Base-by-base conservation (phyloP, 2,888 invertebrate genomes). In the Drosophila borealis region DNA sequence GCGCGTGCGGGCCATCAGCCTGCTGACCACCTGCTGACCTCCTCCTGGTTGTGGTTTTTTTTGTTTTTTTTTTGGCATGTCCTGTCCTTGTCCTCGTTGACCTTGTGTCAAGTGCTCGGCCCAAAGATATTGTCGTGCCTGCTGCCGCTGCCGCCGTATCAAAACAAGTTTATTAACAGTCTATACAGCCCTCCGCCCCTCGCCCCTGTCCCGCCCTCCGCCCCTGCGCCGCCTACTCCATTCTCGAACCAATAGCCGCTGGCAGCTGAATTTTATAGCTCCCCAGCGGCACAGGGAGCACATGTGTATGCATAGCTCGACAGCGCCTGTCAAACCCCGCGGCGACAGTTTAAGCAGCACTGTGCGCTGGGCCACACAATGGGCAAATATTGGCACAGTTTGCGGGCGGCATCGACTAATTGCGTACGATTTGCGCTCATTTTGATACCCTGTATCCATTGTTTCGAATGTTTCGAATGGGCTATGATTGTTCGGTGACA, bases 111-210 rank as follows among this genome's bases (percentile, higher is more conserved):
- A 72, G 55, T 61, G 63, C 51, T 56, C 64, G 73, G 48, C 56
- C 73, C 59, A 51, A 60, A 63, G 73, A 75, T 77, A 72, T 54
- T 9, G 51, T 34, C 48, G 68, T 42, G 44, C 63, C 55, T 54
- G 74, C n/a, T 13, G 56, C 45, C 51, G 36, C 25, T 55, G 50
- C 39, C 45, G 69, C 60, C 68, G 62, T 75, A 69, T 86, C 81
- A 83, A 83, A 87, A 83, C 85, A 88, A 78, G 82, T 88, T 81
- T 80, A 82, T 82, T 88, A 80, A 88, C 78, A 76, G 68, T 49
- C 67, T 42, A 60, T 51, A 42, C 45, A 3, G 34, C 54, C 56
- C 29, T 14, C 44, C 21, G 17, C 10, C 34, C 9, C 34, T n/a
- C n/a, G n/a, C n/a, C n/a, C n/a, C n/a, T n/a, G n/a, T n/a, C 3